Evolutionary conservation across 2,797 vertebrate genomes (phyloP).

Genomic region (Sebastes itinus): DNA sequence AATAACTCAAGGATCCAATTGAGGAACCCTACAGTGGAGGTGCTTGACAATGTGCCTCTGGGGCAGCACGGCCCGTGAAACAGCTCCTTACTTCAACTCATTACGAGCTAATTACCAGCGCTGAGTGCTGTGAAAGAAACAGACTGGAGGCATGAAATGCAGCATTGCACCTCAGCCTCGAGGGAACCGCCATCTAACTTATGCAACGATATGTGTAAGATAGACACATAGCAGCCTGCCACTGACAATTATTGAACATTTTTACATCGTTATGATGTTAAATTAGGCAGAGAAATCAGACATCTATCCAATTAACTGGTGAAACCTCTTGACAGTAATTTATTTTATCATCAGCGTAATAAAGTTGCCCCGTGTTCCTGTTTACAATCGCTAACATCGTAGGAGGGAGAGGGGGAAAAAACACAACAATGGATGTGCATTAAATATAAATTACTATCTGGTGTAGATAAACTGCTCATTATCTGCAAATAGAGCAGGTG

Average conservation of each 20-base stretch:
- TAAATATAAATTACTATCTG: not conserved
- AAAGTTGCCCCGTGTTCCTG: slow-evolving; percentile 9
- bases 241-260: slow-evolving; percentile 45
- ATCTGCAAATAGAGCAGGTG: not conserved
- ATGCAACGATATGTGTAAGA: slow-evolving; percentile 20
- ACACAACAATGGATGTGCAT: not conserved
- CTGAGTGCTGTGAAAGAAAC: slow-evolving; percentile 48
- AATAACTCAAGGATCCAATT: slow-evolving; percentile 33
- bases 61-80: slow-evolving; percentile 26
- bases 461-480: not conserved
- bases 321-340: slow-evolving; percentile 47
- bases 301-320: slow-evolving; percentile 49
- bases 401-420: not conserved
- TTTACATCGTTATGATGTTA: slow-evolving; percentile 54
- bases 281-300: slow-evolving; percentile 58
- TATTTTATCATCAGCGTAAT: slow-evolving; percentile 37
- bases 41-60: slow-evolving; percentile 35
- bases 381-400: slow-evolving; percentile 5
- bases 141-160: slow-evolving; percentile 60
- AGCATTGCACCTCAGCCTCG: slow-evolving; percentile 46
- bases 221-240: slow-evolving; percentile 48
- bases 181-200: slow-evolving; percentile 45
- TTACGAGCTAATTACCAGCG: slow-evolving; percentile 67
- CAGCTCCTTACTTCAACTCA: slow-evolving; percentile 49
- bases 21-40: slow-evolving; percentile 31